Evolutionary conservation across 53 echinoderm and acorn worm species (phyloP).

Genomic region (Mesocentrotus franciscanus): DNA sequence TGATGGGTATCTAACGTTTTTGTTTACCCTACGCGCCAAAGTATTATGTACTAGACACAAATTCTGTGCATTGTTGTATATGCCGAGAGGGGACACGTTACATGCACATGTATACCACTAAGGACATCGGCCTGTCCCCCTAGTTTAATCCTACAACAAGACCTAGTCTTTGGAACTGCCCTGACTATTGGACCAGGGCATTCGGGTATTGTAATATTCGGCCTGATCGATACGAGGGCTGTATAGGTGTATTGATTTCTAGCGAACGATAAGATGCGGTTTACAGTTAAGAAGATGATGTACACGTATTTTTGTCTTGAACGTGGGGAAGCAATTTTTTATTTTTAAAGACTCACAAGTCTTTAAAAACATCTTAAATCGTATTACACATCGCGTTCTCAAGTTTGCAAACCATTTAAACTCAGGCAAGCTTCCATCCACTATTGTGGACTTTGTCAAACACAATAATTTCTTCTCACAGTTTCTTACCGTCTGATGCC

Average conservation of each 20-base stretch:
- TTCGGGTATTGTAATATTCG: background rate
- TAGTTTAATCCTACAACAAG: background rate
- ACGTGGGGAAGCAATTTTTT: no score
- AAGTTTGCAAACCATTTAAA: no score
- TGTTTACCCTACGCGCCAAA: constrained; percentile 49
- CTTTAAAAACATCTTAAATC: no score
- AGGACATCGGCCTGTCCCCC: constrained; percentile 21
- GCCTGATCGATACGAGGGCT: constrained; percentile 13
- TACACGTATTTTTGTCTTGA: background rate
- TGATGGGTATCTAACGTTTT: background rate
- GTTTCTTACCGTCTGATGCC: no score
- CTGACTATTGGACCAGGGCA: background rate
- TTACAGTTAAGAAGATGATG: background rate
- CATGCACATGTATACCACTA: background rate
- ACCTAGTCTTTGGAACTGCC: background rate
- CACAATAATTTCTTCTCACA: no score
- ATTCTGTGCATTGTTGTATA: background rate
- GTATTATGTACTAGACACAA: background rate
- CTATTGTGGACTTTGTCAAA: no score
- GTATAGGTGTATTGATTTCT: constrained; percentile 47
- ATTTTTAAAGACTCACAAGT: no score
- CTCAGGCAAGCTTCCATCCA: no score
- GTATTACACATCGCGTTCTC: no score
- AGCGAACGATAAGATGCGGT: background rate
- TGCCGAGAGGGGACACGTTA: background rate